phyloP scores from a whole-genome alignment of 2,113 vertebrate species.

The Cairina moschata region DNA sequence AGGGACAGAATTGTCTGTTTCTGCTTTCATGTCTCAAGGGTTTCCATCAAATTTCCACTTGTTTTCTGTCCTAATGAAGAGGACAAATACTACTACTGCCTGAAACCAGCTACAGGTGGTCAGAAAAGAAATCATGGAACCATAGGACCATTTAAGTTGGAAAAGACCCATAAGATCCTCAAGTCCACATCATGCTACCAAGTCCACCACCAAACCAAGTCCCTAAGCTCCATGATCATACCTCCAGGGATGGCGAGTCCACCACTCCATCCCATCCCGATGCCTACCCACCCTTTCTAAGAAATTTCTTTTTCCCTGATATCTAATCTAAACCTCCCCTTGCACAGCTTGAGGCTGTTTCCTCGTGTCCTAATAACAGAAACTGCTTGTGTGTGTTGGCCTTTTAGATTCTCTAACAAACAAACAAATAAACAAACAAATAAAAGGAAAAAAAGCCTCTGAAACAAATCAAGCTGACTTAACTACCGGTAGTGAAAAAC shows the following conservation, averaged over 20 bases:
- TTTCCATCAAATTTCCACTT: neutral
- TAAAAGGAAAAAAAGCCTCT: neutral
- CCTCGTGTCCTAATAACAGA: neutral
- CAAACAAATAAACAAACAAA: accelerated
- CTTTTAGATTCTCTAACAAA: neutral
- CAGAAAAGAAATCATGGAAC: neutral
- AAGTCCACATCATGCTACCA: neutral
- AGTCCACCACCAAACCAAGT: neutral
- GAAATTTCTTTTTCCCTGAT: neutral
- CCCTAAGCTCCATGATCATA: neutral
- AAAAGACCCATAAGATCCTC: neutral
- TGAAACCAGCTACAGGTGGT: neutral
- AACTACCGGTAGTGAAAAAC: neutral
- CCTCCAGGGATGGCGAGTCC: neutral
- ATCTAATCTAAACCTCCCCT: neutral
- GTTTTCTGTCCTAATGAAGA: neutral
- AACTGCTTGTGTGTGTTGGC: neutral
- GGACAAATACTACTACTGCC: neutral
- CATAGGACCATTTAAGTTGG: neutral
- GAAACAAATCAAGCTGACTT: neutral
- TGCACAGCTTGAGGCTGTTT: neutral
- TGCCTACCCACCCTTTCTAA: neutral
- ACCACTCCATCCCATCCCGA: neutral
- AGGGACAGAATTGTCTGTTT: neutral
- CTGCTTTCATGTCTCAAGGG: neutral